Evolutionary conservation across 2,797 vertebrate species (phyloP), one percentile per base, ranked within the genome.

Genomic region (Geotria australis): DNA sequence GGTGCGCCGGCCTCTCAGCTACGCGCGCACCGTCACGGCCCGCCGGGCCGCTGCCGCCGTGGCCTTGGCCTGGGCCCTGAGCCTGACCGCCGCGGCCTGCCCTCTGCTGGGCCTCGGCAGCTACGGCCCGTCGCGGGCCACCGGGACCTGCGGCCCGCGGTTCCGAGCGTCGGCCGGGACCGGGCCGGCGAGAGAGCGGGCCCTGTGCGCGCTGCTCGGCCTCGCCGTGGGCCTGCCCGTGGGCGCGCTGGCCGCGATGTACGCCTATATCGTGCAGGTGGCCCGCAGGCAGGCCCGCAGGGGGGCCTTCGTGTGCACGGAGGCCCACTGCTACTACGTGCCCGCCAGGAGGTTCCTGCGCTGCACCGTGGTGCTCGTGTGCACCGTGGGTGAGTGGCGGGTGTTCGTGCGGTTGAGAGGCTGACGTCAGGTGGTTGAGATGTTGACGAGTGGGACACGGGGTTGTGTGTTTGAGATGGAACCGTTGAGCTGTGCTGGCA

Each of bases 311-410:
- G 65, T 69, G 57, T 79, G 77, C 66, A 76, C 76, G 2, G 70
- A 77, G 58, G 67, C 73, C 60, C 76, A 79, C 61, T 79, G 77
- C 58, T 73, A 73, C 68, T 70, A 75, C 2, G 73, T 77, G 24
- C 77, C 74, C 5, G 75, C 73, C 14, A 73, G 71, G 60, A 68
- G 63, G 24, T 79, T 77, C 64, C 67, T 74, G 61, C 71, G 65
- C 61, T 77, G 73, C 66, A 74, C 76, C 56, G 46, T 73, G 1
- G 68, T 73, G n/a, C 73, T 78, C 70, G 66, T 73, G 9, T 60
- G 71, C 2, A 72, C 66, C 13, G 68, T 69, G 65, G 70, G 75
- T 77, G 69, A 71, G 24, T n/a, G n/a, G n/a, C n/a, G n/a, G n/a
- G n/a, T n/a, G n/a, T n/a, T n/a, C n/a, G n/a, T n/a, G n/a, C n/a